Base-by-base conservation (phyloP, 92 coral and sea anemone species). In the Porites evermanni region DNA sequence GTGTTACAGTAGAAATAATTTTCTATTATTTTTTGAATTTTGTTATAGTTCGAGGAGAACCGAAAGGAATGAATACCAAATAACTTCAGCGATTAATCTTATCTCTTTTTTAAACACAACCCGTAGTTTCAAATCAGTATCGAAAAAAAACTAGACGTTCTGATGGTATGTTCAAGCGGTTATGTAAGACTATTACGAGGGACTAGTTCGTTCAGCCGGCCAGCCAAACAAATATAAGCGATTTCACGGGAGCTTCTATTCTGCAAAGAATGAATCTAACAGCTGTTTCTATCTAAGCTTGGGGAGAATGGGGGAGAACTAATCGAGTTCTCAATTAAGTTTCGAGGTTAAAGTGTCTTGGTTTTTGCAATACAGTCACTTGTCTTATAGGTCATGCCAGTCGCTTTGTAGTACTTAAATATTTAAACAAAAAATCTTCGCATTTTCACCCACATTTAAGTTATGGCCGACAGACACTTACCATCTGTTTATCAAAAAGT, bases 401-500 rank as follows among this genome's bases (percentile, higher is more conserved):
- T 38, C 47, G 6, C 47, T 38, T 26, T 8, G 24, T 8, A 67
- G 24, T 23, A 67, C 24, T 4, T 0, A 10, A 21, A 67, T 67
- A 13, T 21, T 21, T 11, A 13, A 20, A 12, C 21, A 64, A 16
- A 12, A 56, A 16, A 18, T 6, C 1, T 32, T 18, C 21, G 18
- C 10, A n/a, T 58, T 1, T 58, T 29, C 1, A 78, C 32, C 7
- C 74, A 23, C 32, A 19, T 17, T 23, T 8, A 65, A 67, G 13
- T 26, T 18, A 51, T 18, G 29, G 7, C 67, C 21, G 32, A 21
- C 73, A 87, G 32, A 21, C 73, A 87, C 95, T 90, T 51, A 94
- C 98, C 98, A 94, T 90, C 98, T 82, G 64, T 94, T 94, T 8
- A 94, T 82, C 59, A 94, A 84, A 60, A 94, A 94, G 77, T 94